phyloP scores from a whole-genome alignment of 1,140 invertebrate species.

The Drosophila bipectinata region DNA sequence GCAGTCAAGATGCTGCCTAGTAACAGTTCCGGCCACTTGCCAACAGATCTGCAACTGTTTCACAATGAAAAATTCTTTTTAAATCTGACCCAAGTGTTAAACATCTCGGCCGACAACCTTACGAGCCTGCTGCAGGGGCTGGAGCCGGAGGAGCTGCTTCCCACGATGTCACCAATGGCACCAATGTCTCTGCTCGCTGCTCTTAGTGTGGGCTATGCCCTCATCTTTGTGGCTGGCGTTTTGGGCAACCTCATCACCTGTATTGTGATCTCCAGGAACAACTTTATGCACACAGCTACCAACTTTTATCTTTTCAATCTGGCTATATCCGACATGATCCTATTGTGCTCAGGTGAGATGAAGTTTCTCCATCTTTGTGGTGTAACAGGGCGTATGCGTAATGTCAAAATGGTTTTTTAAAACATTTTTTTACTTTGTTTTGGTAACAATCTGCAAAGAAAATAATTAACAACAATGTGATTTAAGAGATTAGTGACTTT shows the following conservation, averaged over 20 bases:
- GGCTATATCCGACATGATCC: conserved; percentile 94
- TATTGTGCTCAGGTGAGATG: conserved; percentile 86
- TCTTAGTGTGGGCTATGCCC: conserved; percentile 88
- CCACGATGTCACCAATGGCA: conserved; percentile 37
- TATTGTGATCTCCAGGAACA: conserved; percentile 92
- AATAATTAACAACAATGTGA: not conserved
- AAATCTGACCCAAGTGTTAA: conserved; percentile 80
- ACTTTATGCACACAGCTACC: conserved; percentile 92
- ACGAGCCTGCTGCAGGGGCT: conserved; percentile 67
- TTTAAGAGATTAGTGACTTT: not conserved
- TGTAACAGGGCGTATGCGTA: not conserved
- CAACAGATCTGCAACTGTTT: conserved; percentile 57
- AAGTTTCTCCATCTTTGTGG: no score
- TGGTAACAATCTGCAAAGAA: not conserved
- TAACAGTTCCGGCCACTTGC: conserved; percentile 38
- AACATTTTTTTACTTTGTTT: not conserved
- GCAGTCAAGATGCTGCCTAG: conserved; percentile 58
- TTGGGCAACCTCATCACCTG: conserved; percentile 94
- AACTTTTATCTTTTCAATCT: conserved; percentile 95
- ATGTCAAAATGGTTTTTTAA: not conserved
- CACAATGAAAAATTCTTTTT: conserved; percentile 74
- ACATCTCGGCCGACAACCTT: conserved; percentile 76
- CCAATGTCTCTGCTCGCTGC: conserved; percentile 85
- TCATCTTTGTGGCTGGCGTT: conserved; percentile 92
- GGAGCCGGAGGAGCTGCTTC: conserved; percentile 49